phyloP scores from a whole-genome alignment of 2,113 vertebrate genomes.

The Xenotilapia caudafasciata region DNA sequence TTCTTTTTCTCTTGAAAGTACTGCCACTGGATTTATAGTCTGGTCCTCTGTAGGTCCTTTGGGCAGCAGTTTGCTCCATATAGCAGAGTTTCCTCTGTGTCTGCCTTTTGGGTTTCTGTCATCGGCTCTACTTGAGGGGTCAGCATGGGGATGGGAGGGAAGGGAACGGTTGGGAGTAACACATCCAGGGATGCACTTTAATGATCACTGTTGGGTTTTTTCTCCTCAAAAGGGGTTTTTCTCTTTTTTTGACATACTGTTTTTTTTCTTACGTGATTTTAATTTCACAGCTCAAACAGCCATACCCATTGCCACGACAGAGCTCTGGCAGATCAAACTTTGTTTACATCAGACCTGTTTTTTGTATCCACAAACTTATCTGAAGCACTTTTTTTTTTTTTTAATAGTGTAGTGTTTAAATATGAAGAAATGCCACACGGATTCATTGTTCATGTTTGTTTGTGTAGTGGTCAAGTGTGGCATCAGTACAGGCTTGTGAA shows the following conservation, averaged over 20 bases:
- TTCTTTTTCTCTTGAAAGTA: conserved; percentile 55
- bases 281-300: conserved; percentile 61
- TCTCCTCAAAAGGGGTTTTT: not conserved
- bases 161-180: not conserved
- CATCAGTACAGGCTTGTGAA: conserved; percentile 48
- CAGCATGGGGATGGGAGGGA: conserved; percentile 2
- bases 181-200: conserved; percentile 73
- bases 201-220: conserved; percentile 49
- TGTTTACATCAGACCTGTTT: conserved; percentile 64
- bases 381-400: conserved; percentile 67
- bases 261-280: conserved; percentile 37
- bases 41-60: conserved; percentile 45
- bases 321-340: conserved; percentile 64
- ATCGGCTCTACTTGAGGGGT: conserved; percentile 31
- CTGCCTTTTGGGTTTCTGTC: conserved; percentile 29
- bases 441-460: conserved; percentile 52
- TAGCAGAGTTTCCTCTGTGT: conserved; percentile 31
- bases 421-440: conserved; percentile 63
- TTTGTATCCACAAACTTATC: conserved; percentile 62
- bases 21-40: conserved; percentile 68
- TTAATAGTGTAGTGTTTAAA: conserved; percentile 57
- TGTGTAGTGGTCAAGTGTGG: conserved; percentile 44
- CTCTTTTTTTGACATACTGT: not conserved
- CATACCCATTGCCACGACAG: conserved; percentile 63
- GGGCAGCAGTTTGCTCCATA: conserved; percentile 27